These are phyloP conservation scores for Euspilapteryx auroguttella DNA, from an alignment of 2,888 invertebrate genomes.

Conservation along the genomic window DNA sequence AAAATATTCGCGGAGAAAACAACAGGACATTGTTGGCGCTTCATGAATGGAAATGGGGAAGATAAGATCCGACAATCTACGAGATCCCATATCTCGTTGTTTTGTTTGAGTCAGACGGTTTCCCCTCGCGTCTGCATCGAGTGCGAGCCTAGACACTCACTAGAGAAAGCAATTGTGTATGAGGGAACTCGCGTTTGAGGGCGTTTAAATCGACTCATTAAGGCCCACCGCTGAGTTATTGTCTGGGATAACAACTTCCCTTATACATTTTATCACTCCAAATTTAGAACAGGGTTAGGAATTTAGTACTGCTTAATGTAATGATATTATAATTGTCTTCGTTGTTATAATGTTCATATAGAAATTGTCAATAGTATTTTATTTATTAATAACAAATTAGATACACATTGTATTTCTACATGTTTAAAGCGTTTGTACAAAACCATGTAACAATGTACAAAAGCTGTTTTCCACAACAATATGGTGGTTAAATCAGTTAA, in stretches of 20 bases:
- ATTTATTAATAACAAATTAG: no score
- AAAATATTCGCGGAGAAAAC: no score
- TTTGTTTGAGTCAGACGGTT: constrained; percentile 27
- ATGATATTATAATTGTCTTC: no score
- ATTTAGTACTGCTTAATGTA: not conserved
- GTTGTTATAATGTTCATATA: no score
- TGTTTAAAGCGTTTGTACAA: no score
- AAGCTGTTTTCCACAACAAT: constrained; percentile 14
- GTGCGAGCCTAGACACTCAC: constrained; percentile 26
- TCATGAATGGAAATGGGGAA: no score
- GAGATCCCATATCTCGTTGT: constrained; percentile 36
- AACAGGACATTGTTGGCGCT: no score
- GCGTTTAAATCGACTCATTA: constrained; percentile 37
- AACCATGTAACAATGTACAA: no score
- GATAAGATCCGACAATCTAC: no score
- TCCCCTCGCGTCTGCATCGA: constrained; percentile 28
- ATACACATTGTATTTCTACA: no score
- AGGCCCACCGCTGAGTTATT: constrained; percentile 27
- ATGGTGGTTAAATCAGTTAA: constrained; percentile 21
- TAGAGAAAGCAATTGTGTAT: constrained; percentile 26
- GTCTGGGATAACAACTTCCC: constrained; percentile 20
- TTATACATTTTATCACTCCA: constrained; percentile 17
- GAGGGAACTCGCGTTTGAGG: constrained; percentile 23
- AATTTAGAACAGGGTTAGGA: constrained; percentile 11
- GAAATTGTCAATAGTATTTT: no score